phyloP scores from a whole-genome alignment of 2,113 vertebrate genomes.

The Cochlearius cochlearius region DNA sequence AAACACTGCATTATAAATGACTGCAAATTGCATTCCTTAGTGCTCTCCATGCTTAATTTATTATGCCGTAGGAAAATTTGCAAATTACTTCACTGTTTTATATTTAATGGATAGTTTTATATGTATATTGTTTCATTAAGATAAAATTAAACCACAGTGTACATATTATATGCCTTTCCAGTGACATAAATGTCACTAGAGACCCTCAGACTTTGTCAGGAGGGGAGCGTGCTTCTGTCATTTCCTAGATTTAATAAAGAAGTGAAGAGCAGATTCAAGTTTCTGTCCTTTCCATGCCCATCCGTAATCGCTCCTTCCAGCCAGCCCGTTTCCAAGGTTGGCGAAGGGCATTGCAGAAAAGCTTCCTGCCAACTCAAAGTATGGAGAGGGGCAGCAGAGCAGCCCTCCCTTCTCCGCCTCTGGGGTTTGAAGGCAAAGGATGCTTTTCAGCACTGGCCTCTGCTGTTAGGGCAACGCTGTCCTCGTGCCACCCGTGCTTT shows the following conservation, averaged over 20 bases:
- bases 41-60: conserved; percentile 85
- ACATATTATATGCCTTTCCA: conserved; percentile 66
- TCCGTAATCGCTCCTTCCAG: not conserved
- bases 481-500: fast-evolving
- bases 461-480: not conserved
- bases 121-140: conserved; percentile 79
- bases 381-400: fast-evolving
- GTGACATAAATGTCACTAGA: conserved; percentile 64
- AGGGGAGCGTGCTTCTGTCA: not conserved
- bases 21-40: conserved; percentile 83
- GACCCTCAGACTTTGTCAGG: conserved; percentile 52
- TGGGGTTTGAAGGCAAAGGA: not conserved
- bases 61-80: conserved; percentile 81
- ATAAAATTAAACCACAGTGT: conserved; percentile 73
- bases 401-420: not conserved
- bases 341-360: not conserved
- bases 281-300: not conserved
- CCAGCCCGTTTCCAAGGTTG: not conserved
- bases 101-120: conserved; percentile 81
- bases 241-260: not conserved
- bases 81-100: conserved; percentile 80
- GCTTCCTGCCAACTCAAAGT: not conserved
- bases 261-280: not conserved
- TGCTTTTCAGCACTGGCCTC: not conserved
- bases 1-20: conserved; percentile 87